Conservation (phyloP, 1,140 invertebrate genomes). For the Philaenus spumarius region DNA sequence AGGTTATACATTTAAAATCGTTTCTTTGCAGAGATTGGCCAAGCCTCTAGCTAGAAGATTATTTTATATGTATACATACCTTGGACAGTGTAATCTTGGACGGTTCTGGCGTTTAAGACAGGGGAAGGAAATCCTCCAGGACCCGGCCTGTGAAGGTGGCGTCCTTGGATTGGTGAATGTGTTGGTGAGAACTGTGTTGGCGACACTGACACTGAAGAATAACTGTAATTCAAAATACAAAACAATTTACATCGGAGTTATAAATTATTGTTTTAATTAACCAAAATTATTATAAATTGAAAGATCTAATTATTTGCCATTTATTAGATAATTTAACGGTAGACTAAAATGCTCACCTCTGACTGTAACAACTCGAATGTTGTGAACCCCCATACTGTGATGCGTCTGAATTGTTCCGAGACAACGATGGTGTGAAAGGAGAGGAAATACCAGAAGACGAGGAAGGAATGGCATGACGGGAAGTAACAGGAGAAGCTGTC, state of each 20-base stretch:
- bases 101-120: constrained; percentile 25
- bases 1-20: no score
- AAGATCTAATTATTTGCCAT: no score
- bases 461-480: constrained; percentile 56
- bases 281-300: no score
- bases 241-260: no score
- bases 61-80: constrained; percentile 14
- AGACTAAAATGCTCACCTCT: constrained; percentile 38
- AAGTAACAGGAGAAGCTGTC: constrained; percentile 75
- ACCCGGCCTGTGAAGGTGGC: constrained; percentile 28
- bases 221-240: constrained; percentile 22
- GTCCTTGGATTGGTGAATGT: constrained; percentile 70
- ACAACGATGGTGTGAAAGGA: constrained; percentile 71
- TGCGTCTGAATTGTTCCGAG: constrained; percentile 84
- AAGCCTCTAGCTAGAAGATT: not conserved
- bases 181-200: constrained; percentile 61
- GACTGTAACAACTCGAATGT: constrained; percentile 71
- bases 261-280: no score
- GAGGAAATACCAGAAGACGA: constrained; percentile 45
- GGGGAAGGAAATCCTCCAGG: constrained; percentile 31
- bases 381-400: constrained; percentile 51
- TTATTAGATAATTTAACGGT: no score
- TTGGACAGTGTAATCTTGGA: constrained; percentile 28
- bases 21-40: not conserved
- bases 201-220: constrained; percentile 45